phyloP scores from a whole-genome alignment of 1,140 invertebrate species.

The Ganaspis sp. region DNA sequence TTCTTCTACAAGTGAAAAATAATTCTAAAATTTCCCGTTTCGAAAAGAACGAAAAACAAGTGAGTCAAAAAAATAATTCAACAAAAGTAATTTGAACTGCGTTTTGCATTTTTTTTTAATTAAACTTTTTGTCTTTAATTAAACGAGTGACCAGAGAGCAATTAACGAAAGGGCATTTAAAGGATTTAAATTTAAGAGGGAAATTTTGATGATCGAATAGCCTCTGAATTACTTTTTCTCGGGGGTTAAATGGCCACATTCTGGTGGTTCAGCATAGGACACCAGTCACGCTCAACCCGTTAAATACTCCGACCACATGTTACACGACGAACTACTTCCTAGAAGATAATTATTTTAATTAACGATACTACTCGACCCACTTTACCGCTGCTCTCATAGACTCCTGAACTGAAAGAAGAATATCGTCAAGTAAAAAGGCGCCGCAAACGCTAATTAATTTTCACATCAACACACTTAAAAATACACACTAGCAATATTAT shows the following conservation, averaged over 20 bases:
- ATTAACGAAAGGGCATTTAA: not conserved
- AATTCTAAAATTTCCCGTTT: no score
- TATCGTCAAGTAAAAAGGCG: not conserved
- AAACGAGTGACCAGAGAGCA: not conserved
- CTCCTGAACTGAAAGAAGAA: not conserved
- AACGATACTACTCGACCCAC: slow-evolving; percentile 28
- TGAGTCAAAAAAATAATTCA: no score
- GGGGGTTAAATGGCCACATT: not conserved
- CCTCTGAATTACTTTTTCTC: not conserved
- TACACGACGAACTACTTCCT: slow-evolving; percentile 16
- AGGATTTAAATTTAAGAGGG: not conserved
- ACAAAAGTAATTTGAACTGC: no score
- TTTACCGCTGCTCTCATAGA: slow-evolving; percentile 1
- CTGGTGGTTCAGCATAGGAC: not conserved
- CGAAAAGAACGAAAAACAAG: no score
- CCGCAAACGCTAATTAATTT: slow-evolving; percentile 30
- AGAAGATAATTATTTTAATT: slow-evolving; percentile 28
- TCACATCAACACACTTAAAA: not conserved
- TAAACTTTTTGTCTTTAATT: no score
- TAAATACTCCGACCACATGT: slow-evolving; percentile 27
- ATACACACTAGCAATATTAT: not conserved
- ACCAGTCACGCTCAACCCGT: slow-evolving; percentile 18
- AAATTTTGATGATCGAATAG: not conserved
- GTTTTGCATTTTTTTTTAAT: no score
- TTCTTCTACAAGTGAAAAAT: no score